These are phyloP conservation scores for Anhinga anhinga DNA, from an alignment of 2,113 vertebrate species.

Conservation along the genomic window DNA sequence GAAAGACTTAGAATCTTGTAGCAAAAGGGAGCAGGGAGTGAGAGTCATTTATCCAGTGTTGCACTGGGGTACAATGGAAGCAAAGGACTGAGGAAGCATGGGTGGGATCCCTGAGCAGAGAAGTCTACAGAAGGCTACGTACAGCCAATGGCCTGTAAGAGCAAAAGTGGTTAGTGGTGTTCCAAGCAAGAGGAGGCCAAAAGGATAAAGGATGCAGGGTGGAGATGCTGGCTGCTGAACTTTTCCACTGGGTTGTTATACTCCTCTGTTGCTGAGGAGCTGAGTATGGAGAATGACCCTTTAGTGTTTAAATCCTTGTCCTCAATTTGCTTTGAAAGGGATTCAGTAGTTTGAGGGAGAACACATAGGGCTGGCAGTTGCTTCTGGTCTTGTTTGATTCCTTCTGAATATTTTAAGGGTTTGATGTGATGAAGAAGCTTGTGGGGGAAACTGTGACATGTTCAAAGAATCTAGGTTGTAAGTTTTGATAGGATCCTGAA, in stretches of 20 bases:
- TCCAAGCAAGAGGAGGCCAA: background rate
- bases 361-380: background rate
- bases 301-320: background rate
- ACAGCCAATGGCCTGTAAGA: background rate
- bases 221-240: background rate
- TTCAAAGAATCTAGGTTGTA: background rate
- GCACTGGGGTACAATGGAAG: background rate
- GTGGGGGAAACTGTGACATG: background rate
- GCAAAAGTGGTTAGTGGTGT: background rate
- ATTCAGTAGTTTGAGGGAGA: background rate
- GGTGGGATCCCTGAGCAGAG: background rate
- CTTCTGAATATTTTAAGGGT: background rate
- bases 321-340: background rate
- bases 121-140: background rate
- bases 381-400: background rate
- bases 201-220: background rate
- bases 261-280: background rate
- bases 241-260: background rate
- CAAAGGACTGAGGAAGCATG: background rate
- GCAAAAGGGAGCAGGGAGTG: background rate
- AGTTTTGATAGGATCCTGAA: background rate
- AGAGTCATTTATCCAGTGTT: background rate
- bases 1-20: background rate
- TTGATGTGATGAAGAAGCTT: background rate
- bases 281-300: background rate